These are phyloP conservation scores for Karalla daura DNA, from an alignment of 2,797 vertebrate genomes.

Conservation along the genomic window DNA sequence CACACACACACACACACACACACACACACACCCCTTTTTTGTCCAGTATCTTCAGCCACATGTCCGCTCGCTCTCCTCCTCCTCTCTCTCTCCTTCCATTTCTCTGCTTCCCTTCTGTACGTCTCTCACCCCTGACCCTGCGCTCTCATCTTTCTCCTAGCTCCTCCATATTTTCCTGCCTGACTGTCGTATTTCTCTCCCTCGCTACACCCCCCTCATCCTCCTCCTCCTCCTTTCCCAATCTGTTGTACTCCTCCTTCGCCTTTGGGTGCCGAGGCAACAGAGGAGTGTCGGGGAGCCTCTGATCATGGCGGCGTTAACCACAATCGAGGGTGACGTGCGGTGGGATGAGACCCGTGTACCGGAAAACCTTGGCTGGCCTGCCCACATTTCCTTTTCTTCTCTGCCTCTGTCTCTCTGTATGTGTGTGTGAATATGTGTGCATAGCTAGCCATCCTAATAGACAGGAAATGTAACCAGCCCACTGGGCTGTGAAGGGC, in stretches of 20 bases:
- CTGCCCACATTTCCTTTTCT: conserved; percentile 41
- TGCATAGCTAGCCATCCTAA: conserved; percentile 53
- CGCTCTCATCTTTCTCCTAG: background rate
- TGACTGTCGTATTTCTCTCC: background rate
- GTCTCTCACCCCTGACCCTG: conserved; percentile 6
- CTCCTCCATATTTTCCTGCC: conserved; percentile 9
- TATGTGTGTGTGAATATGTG: conserved; percentile 23
- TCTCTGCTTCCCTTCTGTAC: conserved; percentile 6
- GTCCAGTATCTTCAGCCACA: too few relatives aligned
- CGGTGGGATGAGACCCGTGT: conserved; percentile 73
- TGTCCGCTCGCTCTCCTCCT: too few relatives aligned
- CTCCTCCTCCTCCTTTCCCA: background rate
- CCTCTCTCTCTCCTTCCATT: conserved; percentile 11
- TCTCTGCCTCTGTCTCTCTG: conserved; percentile 23
- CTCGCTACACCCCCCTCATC: background rate
- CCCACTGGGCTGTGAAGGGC: conserved; percentile 79
- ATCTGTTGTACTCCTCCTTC: conserved; percentile 33
- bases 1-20: conserved; percentile 14
- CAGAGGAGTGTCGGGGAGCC: conserved; percentile 53
- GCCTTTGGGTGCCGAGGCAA: conserved; percentile 60
- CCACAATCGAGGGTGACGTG: conserved; percentile 73
- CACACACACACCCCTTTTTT: conserved; percentile 24
- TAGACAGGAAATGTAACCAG: conserved; percentile 69
- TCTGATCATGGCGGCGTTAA: conserved; percentile 68
- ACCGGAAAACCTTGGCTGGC: conserved; percentile 71